Percentiles rank a stretch among this genome's conserved stretches.
These are phyloP conservation scores for Timandra comae DNA, from an alignment of 2,888 invertebrate species.

Conservation along the genomic window DNA sequence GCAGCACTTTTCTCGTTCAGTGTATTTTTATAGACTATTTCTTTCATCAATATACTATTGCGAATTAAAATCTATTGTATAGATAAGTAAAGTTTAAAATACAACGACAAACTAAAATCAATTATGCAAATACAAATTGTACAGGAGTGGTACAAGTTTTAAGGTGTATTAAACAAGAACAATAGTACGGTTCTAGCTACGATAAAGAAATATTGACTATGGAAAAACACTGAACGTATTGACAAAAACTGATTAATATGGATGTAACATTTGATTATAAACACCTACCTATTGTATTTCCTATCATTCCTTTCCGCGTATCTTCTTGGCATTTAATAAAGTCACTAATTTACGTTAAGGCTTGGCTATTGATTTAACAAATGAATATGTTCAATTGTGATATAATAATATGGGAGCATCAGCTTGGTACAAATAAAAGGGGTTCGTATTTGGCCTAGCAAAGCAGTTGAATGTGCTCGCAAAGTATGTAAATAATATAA, in stretches of 20 bases:
- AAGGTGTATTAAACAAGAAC: not conserved
- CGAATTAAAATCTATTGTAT: too few relatives aligned
- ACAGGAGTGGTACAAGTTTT: too few relatives aligned
- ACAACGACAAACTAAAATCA: too few relatives aligned
- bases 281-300: constrained; percentile 13
- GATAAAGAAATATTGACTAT: not conserved
- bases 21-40: too few relatives aligned
- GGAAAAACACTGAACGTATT: constrained; percentile 13
- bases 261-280: constrained; percentile 17
- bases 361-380: constrained; percentile 1
- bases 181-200: too few relatives aligned
- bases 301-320: constrained; percentile 26
- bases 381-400: not conserved
- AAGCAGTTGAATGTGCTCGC: not conserved
- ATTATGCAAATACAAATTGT: too few relatives aligned
- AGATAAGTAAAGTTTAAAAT: too few relatives aligned
- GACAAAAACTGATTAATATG: constrained; percentile 18
- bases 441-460: not conserved
- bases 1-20: too few relatives aligned
- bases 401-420: constrained; percentile 1
- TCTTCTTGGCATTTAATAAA: constrained; percentile 29
- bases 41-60: too few relatives aligned
- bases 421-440: not conserved
- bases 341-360: constrained; percentile 33
- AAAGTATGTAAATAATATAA: constrained; percentile 1